Conservation (phyloP, 2,797 vertebrate species). For the Xenops minutus region DNA sequence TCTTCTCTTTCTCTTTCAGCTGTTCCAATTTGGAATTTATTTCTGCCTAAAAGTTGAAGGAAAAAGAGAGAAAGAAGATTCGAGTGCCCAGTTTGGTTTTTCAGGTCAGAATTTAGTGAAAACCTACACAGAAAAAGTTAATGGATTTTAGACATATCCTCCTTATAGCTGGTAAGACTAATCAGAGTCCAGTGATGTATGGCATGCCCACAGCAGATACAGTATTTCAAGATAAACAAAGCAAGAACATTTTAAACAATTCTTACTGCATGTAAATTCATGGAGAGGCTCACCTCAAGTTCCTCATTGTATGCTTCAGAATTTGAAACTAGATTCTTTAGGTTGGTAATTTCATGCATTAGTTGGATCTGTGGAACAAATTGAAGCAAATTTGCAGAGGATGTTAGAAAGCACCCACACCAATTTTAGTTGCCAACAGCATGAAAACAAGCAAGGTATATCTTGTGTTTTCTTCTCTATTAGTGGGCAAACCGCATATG, state of each 20-base stretch:
- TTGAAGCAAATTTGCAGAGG: constrained; percentile 69
- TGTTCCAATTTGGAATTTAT: constrained; percentile 65
- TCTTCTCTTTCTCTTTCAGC: constrained; percentile 71
- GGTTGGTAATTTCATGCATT: constrained; percentile 79
- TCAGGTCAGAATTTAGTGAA: background rate
- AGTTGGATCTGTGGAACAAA: constrained; percentile 81
- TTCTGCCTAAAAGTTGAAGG: constrained; percentile 61
- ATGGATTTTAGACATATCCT: background rate
- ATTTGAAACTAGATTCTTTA: constrained; percentile 79
- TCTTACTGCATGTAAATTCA: background rate
- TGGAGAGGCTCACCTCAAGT: constrained; percentile 81
- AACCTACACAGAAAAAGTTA: background rate
- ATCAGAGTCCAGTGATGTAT: background rate
- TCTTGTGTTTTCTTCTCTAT: background rate
- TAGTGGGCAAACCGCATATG: background rate
- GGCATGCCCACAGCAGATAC: background rate
- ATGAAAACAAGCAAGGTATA: background rate
- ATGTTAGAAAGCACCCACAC: constrained; percentile 49
- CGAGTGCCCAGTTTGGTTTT: background rate
- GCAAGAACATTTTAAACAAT: background rate
- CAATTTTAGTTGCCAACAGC: constrained; percentile 46
- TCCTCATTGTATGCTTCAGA: constrained; percentile 78
- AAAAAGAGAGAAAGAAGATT: background rate
- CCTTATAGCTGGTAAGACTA: background rate
- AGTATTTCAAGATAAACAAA: background rate